Conservation (phyloP, 2,113 vertebrate species). For the Agapornis roseicollis region DNA sequence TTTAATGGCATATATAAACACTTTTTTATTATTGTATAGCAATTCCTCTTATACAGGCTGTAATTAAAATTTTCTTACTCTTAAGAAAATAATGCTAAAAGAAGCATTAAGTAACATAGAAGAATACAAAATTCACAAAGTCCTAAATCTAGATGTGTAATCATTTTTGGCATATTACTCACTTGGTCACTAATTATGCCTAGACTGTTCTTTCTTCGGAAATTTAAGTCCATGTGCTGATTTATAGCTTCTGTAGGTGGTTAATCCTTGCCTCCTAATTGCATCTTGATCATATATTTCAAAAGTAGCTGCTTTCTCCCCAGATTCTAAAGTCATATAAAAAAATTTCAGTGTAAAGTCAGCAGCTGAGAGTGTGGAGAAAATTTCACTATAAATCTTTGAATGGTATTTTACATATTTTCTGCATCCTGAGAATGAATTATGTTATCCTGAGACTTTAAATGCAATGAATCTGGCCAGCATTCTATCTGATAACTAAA, state of each 20-base stretch:
- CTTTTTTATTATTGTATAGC: neutral
- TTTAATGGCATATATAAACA: neutral
- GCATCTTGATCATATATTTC: slow-evolving; percentile 30
- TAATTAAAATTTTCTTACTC: neutral
- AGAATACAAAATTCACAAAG: neutral
- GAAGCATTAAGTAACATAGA: neutral
- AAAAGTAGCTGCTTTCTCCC: slow-evolving; percentile 27
- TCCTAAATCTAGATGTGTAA: neutral
- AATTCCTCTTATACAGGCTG: neutral
- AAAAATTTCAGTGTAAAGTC: slow-evolving; percentile 24
- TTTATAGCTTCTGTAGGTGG: neutral
- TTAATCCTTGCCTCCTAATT: slow-evolving; percentile 48
- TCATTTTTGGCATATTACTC: slow-evolving; percentile 14
- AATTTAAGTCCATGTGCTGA: neutral
- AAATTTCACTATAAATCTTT: slow-evolving; percentile 37
- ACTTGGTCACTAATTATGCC: neutral
- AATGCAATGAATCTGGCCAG: neutral
- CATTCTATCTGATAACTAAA: neutral
- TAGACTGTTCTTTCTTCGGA: slow-evolving; percentile 4
- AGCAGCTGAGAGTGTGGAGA: neutral
- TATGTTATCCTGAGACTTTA: neutral
- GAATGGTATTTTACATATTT: slow-evolving; percentile 21
- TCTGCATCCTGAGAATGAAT: neutral
- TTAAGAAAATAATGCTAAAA: neutral
- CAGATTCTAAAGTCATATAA: slow-evolving; percentile 20